Base-by-base conservation (phyloP, 2,888 invertebrate species). In the Thymelicus lineola region DNA sequence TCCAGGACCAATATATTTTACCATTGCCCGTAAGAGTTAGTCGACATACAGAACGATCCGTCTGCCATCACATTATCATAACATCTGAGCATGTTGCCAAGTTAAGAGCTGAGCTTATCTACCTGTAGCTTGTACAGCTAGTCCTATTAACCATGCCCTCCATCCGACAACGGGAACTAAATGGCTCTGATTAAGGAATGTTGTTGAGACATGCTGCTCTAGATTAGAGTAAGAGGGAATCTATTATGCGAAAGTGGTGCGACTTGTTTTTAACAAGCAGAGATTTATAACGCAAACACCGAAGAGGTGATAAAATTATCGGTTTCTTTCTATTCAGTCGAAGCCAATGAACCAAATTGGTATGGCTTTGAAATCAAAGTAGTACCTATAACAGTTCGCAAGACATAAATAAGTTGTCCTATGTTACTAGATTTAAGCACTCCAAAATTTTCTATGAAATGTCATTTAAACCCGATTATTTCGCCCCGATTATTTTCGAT, bases 121-220 rank as follows among this genome's bases (percentile, higher is more conserved):
- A 17, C 48, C 20, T 10, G 9, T 6, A 53, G 50, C 17, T 9
- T 4, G 28, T 61, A 68, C 68, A 55, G 68, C 57, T 68, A 62
- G 62, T 46, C 46, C 62, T 68, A 68, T 68, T 62, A 57, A 68
- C 46, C 62, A 46, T 68, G 68, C 68, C 68, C 68, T 68, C 38
- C 62, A 68, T 68, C 62, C 36, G 14, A 5, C 45, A 61, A 67
- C 67, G 35, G 67, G 61, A 68, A 55, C 62, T 38, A 46, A 62
- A 68, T 61, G 55, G 61, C 57, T 62, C 62, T 62, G 62, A 68
- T 62, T 48, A 62, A 53, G 68, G 68, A 68, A 68, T 68, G 68
- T 53, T 59, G 66, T 36, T 57, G 62, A 48, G 62, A 68, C 62
- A 66, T 12, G 62, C n/a, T 68, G 68, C n/a, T 68, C 68, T 62